Conservation (phyloP, 2,113 vertebrate species). For the Tursiops truncatus region DNA sequence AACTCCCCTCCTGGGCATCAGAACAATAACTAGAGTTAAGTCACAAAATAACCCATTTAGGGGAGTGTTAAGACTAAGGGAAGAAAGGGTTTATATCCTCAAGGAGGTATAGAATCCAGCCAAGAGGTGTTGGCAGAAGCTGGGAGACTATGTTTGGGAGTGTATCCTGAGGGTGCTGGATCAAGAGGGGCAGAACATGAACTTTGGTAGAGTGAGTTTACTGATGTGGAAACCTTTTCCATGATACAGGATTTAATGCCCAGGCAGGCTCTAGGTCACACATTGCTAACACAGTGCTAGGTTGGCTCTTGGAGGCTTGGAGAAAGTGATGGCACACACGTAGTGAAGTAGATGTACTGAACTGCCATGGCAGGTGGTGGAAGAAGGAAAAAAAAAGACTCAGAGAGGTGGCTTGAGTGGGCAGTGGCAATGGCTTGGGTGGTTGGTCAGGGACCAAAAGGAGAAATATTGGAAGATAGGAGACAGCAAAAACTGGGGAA, state of each 20-base stretch:
- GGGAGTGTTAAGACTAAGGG: background rate
- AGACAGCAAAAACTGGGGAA: background rate
- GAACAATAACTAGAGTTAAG: background rate
- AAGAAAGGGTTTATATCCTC: background rate
- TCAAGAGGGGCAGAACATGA: background rate
- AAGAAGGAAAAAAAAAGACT: background rate
- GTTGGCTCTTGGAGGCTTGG: background rate
- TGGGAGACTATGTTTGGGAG: background rate
- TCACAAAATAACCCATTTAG: background rate
- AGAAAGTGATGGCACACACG: background rate
- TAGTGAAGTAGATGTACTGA: background rate
- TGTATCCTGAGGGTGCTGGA: background rate
- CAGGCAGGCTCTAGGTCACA: background rate
- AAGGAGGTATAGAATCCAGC: background rate
- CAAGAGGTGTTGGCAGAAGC: background rate
- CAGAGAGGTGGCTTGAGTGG: background rate
- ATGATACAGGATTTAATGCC: background rate
- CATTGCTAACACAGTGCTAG: background rate
- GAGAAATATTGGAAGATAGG: background rate
- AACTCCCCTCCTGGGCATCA: background rate
- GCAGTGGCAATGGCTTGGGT: background rate
- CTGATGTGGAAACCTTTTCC: background rate
- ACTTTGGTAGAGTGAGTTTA: background rate
- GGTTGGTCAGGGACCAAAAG: background rate
- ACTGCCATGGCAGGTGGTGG: background rate